Evolutionary conservation across 2,888 invertebrate species (phyloP).

Genomic region (Acrobasis suavella): DNA sequence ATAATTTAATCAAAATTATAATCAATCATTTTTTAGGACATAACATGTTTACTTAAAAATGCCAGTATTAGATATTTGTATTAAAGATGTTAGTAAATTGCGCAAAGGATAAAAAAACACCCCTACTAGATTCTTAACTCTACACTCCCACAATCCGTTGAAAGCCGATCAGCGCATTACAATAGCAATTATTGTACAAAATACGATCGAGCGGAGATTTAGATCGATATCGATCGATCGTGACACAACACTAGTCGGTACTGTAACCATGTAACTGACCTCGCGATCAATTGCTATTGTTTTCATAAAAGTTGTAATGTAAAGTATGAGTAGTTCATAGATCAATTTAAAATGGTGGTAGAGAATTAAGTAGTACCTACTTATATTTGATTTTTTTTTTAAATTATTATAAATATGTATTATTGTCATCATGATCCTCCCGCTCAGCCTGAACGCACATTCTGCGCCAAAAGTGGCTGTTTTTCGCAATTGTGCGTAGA

Average conservation of each 20-base stretch:
- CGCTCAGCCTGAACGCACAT: no score
- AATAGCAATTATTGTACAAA: slow-evolving; percentile 53
- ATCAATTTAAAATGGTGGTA: no score
- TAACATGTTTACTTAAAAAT: no score
- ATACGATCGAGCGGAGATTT: slow-evolving; percentile 37
- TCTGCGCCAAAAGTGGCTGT: no score
- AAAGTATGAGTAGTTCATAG: neutral
- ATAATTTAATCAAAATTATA: no score
- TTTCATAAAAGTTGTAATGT: neutral
- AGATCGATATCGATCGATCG: slow-evolving; percentile 33
- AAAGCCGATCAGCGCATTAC: slow-evolving; percentile 44
- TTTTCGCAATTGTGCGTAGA: no score
- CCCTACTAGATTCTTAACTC: slow-evolving; percentile 22
- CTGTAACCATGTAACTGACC: slow-evolving; percentile 4
- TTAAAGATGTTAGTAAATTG: no score
- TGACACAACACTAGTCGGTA: slow-evolving; percentile 32
- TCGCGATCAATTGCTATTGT: slow-evolving; percentile 8
- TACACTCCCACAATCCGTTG: slow-evolving; percentile 34
- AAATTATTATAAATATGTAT: neutral
- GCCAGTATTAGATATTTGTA: no score
- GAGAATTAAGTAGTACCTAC: no score
- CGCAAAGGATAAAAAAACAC: no score
- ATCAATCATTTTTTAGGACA: no score
- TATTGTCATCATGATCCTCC: no score
- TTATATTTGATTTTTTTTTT: neutral